These are phyloP conservation scores for Tiliqua scincoides DNA, from an alignment of 2,113 vertebrate species.

Conservation along the genomic window DNA sequence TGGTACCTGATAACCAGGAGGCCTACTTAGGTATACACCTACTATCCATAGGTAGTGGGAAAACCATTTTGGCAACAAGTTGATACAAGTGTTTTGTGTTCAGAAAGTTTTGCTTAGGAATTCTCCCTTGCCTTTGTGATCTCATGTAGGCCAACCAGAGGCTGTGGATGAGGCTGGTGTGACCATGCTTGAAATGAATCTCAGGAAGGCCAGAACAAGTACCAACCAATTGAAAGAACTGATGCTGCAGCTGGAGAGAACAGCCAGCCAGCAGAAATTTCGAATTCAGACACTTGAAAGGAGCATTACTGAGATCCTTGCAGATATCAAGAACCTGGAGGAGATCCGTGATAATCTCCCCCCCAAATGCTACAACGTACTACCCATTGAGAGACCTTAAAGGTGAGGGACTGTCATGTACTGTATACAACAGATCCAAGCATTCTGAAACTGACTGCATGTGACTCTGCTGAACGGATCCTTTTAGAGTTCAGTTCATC, in stretches of 20 bases:
- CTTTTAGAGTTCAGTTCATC: background rate
- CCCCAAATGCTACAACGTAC: slow-evolving; percentile 83
- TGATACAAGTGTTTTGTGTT: background rate
- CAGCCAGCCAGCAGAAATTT: slow-evolving; percentile 69
- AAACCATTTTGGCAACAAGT: background rate
- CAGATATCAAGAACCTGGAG: slow-evolving; percentile 88
- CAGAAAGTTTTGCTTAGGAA: background rate
- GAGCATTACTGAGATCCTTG: slow-evolving; percentile 82
- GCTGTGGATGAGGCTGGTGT: slow-evolving; percentile 77
- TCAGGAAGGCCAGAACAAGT: slow-evolving; percentile 67
- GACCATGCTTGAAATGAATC: slow-evolving; percentile 66
- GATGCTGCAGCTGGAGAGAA: slow-evolving; percentile 76
- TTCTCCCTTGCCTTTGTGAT: slow-evolving; percentile 30
- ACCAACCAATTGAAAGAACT: slow-evolving; percentile 73
- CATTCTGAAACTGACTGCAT: background rate
- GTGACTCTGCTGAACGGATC: slow-evolving; percentile 6
- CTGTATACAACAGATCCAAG: slow-evolving; percentile 1
- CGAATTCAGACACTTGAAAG: slow-evolving; percentile 69
- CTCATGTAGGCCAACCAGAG: slow-evolving; percentile 73
- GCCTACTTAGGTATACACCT: background rate
- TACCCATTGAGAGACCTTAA: slow-evolving; percentile 85
- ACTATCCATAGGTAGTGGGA: background rate
- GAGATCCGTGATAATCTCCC: slow-evolving; percentile 84
- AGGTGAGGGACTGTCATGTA: background rate
- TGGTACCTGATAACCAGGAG: background rate